Conservation (phyloP, 2,888 invertebrate species). For the Cephus pygmeus region DNA sequence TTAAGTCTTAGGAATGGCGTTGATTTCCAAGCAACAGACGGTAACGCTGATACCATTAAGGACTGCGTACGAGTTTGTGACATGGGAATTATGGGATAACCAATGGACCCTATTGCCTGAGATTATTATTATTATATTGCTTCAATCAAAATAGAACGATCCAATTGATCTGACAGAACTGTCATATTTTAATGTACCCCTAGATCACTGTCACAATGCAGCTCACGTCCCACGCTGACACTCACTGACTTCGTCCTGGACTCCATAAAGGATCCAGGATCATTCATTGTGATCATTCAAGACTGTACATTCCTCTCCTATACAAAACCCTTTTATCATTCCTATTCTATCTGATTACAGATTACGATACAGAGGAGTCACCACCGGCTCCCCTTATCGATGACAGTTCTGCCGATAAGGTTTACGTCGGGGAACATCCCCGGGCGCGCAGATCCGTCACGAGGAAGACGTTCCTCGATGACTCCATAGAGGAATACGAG, state of each 20-base stretch:
- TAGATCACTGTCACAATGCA: background rate
- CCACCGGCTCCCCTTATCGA: constrained; percentile 38
- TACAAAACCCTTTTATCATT: too few species aligned
- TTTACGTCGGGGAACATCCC: constrained; percentile 42
- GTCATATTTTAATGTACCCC: background rate
- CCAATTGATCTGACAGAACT: background rate
- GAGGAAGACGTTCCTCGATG: constrained; percentile 37
- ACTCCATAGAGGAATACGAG: constrained; percentile 30
- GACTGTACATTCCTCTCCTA: too few species aligned
- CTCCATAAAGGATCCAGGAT: background rate
- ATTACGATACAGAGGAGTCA: constrained; percentile 40
- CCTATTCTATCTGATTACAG: constrained; percentile 23
- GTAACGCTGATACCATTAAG: background rate
- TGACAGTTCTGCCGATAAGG: constrained; percentile 36
- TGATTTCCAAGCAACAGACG: background rate
- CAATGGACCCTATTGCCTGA: background rate
- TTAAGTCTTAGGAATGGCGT: background rate
- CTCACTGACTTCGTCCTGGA: background rate
- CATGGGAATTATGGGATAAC: background rate
- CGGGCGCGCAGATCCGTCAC: constrained; percentile 48
- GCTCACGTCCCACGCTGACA: background rate
- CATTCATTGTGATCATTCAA: background rate
- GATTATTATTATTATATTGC: background rate
- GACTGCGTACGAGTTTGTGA: background rate
- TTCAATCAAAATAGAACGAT: background rate